phyloP scores from a whole-genome alignment of 64 coral and sea anemone species.

The Platygyra sinensis region DNA sequence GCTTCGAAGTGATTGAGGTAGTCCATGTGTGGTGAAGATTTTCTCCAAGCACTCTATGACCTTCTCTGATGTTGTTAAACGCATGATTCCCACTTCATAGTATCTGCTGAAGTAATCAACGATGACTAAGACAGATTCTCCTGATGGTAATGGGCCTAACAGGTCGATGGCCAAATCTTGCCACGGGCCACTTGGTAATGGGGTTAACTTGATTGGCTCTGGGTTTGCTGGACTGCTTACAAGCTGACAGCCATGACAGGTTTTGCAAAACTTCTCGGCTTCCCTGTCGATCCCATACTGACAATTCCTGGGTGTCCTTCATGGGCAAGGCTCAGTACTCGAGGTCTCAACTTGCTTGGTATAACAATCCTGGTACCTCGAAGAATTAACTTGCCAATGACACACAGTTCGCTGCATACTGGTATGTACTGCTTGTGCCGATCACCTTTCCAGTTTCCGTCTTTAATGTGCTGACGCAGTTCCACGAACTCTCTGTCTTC shows the following conservation, averaged over 20 bases:
- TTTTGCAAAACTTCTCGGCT: conserved; percentile 3
- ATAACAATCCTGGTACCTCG: conserved; percentile 20
- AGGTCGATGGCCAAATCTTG: conserved; percentile 8
- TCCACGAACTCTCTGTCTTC: too few relatives aligned
- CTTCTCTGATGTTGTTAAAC: not conserved
- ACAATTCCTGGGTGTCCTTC: conserved; percentile 18
- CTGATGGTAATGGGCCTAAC: not conserved
- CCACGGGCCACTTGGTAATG: conserved; percentile 11
- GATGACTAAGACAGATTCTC: not conserved
- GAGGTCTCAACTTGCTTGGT: not conserved
- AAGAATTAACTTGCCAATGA: conserved; percentile 1
- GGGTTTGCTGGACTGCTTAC: conserved; percentile 4
- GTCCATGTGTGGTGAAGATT: conserved; percentile 18
- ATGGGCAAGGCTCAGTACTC: not conserved
- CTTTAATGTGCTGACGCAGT: too few relatives aligned
- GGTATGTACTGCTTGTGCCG: conserved; percentile 7
- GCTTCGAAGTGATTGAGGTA: not conserved
- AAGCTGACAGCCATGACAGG: conserved; percentile 39
- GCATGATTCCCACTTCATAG: not conserved
- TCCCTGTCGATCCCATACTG: not conserved
- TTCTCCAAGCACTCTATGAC: conserved; percentile 13
- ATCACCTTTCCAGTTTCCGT: too few relatives aligned
- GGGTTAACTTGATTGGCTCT: not conserved
- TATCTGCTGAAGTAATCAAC: too few relatives aligned
- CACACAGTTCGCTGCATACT: conserved; percentile 13